Evolutionary conservation across 2,113 vertebrate genomes (phyloP).

Genomic region (Coptodon bakossiorum): DNA sequence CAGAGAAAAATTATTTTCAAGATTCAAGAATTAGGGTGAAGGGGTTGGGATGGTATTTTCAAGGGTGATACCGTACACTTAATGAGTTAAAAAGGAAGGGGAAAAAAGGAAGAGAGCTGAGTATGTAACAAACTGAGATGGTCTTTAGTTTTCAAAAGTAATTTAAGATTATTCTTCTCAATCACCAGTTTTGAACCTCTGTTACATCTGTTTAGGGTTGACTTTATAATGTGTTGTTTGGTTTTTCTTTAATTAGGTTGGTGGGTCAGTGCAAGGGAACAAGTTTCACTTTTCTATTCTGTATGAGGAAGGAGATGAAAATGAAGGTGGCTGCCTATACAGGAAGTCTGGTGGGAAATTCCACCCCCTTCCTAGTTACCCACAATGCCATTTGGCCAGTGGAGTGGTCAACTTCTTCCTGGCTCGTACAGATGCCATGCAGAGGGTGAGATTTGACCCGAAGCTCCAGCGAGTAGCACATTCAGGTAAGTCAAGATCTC

Average conservation of each 20-base stretch:
- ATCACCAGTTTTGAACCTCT: too few relatives aligned
- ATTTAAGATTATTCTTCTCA: neutral
- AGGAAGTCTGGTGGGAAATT: conserved; percentile 17
- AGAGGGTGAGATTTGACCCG: neutral
- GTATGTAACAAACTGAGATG: too few relatives aligned
- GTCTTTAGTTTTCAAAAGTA: neutral
- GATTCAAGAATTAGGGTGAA: too few relatives aligned
- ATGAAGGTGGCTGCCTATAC: conserved; percentile 44
- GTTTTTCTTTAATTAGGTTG: too few relatives aligned
- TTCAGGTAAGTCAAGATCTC: neutral
- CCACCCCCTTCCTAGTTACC: conserved; percentile 49
- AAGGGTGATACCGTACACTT: too few relatives aligned
- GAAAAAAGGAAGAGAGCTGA: neutral
- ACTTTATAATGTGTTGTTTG: too few relatives aligned
- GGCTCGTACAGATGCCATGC: neutral
- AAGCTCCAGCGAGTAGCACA: neutral
- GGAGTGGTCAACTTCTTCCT: neutral
- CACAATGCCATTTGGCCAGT: conserved; percentile 48
- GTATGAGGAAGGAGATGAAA: neutral
- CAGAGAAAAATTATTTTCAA: too few relatives aligned
- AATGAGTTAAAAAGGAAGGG: too few relatives aligned
- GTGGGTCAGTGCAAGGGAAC: too few relatives aligned
- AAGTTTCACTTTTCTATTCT: neutral
- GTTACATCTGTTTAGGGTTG: neutral
- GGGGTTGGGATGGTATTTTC: too few relatives aligned